These are phyloP conservation scores for Acanthornis magna DNA, from an alignment of 2,797 vertebrate genomes.

Conservation along the genomic window DNA sequence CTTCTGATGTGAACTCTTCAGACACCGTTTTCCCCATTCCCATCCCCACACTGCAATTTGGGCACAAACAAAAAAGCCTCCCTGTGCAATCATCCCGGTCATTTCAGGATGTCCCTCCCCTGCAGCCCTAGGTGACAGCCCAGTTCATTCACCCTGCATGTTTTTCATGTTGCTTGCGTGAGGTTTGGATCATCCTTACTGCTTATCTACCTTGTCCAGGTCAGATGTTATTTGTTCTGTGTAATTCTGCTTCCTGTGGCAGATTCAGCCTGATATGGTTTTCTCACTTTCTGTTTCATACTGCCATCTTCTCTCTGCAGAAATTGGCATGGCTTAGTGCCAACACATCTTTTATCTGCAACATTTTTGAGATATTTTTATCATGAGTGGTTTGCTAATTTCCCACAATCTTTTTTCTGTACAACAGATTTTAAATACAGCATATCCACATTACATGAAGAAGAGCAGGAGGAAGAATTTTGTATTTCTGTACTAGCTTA, in stretches of 20 bases:
- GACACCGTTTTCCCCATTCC: not conserved
- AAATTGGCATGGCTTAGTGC: not conserved
- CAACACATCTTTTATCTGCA: not conserved
- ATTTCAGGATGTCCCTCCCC: conserved; percentile 20
- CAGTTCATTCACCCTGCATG: not conserved
- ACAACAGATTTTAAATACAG: not conserved
- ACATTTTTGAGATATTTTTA: not conserved
- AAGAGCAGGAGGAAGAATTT: too few relatives aligned
- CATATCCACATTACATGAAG: not conserved
- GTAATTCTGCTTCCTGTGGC: not conserved
- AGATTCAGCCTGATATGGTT: not conserved
- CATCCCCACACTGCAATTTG: not conserved
- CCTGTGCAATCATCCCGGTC: not conserved
- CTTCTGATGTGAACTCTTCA: conserved; percentile 15
- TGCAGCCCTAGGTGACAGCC: not conserved
- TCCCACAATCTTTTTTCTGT: not conserved
- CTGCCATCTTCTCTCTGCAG: not conserved
- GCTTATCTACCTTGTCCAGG: not conserved
- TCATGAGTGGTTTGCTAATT: not conserved
- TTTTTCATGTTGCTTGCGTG: not conserved
- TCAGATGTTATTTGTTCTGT: not conserved
- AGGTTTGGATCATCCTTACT: not conserved
- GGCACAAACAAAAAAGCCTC: not conserved
- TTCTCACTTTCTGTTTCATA: conserved; percentile 23
- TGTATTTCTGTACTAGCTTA: not conserved